phyloP scores from a whole-genome alignment of 1,140 invertebrate species.

The Drosophila neocordata region DNA sequence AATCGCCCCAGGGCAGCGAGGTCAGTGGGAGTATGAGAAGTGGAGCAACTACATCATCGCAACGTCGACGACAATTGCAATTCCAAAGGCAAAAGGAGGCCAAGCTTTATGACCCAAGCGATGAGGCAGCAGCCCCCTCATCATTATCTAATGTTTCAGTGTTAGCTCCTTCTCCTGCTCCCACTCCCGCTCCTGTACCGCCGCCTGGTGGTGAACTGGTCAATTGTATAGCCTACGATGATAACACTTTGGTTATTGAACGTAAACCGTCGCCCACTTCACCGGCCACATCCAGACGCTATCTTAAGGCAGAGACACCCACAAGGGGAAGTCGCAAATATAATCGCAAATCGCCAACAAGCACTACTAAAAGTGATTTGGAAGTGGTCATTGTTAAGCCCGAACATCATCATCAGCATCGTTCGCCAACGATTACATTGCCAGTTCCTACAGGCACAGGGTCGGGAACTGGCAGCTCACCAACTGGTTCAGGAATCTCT shows the following conservation, averaged over 20 bases:
- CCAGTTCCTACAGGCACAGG: constrained; percentile 42
- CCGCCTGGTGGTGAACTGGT: constrained; percentile 59
- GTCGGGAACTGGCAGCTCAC: constrained; percentile 20
- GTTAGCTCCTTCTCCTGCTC: constrained; percentile 11
- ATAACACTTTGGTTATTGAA: constrained; percentile 68
- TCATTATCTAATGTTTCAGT: constrained; percentile 9
- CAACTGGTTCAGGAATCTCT: constrained; percentile 36
- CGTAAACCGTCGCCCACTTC: constrained; percentile 66
- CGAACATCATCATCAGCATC: constrained; percentile 68
- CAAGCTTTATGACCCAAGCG: constrained; percentile 67
- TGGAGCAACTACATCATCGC: constrained; percentile 40
- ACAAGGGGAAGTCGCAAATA: constrained; percentile 69
- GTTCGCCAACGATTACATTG: constrained; percentile 67
- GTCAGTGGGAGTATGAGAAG: constrained; percentile 24
- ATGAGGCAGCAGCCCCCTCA: constrained; percentile 27
- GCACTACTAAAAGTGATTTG: constrained; percentile 47
- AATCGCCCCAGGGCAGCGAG: constrained; percentile 19
- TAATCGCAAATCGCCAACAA: constrained; percentile 56
- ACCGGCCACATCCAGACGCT: constrained; percentile 56
- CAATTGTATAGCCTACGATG: constrained; percentile 72
- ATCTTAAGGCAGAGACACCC: constrained; percentile 67
- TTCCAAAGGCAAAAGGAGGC: constrained; percentile 68
- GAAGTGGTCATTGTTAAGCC: constrained; percentile 62
- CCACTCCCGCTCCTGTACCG: constrained; percentile 9
- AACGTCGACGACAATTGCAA: constrained; percentile 65